Conservation (phyloP, 92 coral and sea anemone species). For the Paramuricea clavata region DNA sequence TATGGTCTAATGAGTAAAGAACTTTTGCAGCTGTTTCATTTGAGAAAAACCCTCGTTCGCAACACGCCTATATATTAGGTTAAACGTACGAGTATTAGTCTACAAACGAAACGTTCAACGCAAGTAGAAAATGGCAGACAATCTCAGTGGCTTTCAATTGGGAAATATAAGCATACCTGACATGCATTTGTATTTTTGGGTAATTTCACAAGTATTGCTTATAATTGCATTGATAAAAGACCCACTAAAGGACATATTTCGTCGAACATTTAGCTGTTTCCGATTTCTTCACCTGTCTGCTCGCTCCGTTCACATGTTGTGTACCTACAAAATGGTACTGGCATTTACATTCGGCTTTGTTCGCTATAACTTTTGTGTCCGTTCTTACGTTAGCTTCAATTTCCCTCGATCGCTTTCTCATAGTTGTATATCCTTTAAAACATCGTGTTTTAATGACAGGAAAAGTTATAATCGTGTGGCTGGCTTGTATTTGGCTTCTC, state of each 20-base stretch:
- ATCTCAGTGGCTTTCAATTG: not conserved
- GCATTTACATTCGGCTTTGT: not conserved
- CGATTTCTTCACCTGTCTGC: slow-evolving; percentile 51
- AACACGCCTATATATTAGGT: no score
- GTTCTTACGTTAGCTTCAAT: not conserved
- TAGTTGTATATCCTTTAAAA: not conserved
- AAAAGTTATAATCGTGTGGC: not conserved
- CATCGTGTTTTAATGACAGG: not conserved
- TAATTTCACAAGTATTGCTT: not conserved
- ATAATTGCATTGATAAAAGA: slow-evolving; percentile 38
- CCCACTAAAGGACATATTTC: slow-evolving; percentile 56
- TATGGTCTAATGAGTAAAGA: no score
- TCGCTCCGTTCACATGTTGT: not conserved
- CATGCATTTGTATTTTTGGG: not conserved
- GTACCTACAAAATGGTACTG: not conserved
- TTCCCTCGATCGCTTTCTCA: not conserved
- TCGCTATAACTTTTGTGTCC: not conserved
- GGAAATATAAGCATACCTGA: not conserved
- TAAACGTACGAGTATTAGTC: no score
- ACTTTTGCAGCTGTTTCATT: no score
- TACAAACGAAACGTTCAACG: no score
- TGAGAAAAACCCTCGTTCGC: no score
- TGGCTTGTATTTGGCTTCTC: not conserved
- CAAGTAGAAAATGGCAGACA: not conserved
- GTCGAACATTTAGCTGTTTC: slow-evolving; percentile 47